Conservation (phyloP, 2,113 vertebrate genomes). For the Zosterops japonicus region DNA sequence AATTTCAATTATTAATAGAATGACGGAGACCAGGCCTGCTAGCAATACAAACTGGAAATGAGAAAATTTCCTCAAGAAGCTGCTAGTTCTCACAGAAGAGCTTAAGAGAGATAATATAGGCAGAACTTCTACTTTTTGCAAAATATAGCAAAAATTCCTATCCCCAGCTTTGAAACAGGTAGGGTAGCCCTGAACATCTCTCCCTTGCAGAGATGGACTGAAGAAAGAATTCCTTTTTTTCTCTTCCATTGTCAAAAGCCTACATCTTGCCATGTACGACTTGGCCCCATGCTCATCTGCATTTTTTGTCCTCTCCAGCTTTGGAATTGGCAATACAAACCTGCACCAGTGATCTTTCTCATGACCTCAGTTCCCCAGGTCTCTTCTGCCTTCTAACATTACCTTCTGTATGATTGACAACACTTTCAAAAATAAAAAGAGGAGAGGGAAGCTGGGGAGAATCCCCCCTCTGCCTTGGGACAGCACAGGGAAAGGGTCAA, state of each 20-base stretch:
- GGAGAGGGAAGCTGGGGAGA: not conserved
- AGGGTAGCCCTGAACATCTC: not conserved
- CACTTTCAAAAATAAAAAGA: not conserved
- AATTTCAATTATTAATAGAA: not conserved
- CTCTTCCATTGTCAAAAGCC: not conserved
- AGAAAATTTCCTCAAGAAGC: not conserved
- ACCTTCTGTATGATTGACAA: not conserved
- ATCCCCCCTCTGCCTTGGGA: not conserved
- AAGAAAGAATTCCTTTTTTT: not conserved
- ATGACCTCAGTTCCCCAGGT: not conserved
- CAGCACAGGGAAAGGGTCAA: conserved; percentile 31
- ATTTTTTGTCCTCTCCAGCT: not conserved
- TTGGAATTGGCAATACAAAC: not conserved
- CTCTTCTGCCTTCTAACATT: not conserved
- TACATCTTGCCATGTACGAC: not conserved
- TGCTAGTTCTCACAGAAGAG: not conserved
- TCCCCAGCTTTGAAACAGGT: not conserved
- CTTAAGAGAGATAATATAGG: not conserved
- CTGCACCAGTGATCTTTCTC: not conserved
- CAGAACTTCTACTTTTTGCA: not conserved
- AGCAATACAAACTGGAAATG: not conserved
- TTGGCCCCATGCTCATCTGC: not conserved
- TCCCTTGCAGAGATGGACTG: not conserved
- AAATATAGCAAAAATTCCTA: not conserved
- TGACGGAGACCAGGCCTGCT: not conserved